Percentiles rank a stretch among this genome's conserved stretches.
phyloP scores from a whole-genome alignment of 2,113 vertebrate species.

The Thymallus thymallus region DNA sequence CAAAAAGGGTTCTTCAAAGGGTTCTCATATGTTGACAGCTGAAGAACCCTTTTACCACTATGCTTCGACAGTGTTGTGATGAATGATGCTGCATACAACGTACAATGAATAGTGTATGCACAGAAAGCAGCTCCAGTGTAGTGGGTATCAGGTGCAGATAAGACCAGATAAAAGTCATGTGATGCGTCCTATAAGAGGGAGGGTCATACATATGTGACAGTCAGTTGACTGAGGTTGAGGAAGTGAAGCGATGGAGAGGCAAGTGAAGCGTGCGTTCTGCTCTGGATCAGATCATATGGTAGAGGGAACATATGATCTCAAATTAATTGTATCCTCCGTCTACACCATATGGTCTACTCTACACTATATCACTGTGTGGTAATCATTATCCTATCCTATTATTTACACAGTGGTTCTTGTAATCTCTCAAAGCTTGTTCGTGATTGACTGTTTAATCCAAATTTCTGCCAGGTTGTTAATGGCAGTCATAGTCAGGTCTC shows the following conservation, averaged over 20 bases:
- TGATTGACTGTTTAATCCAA: neutral
- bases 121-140: neutral
- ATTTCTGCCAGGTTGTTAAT: neutral
- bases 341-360: neutral
- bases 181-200: neutral
- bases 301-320: neutral
- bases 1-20: no score
- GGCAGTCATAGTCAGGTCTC: slow-evolving; percentile 19
- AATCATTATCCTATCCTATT: neutral
- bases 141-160: slow-evolving; percentile 10
- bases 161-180: neutral
- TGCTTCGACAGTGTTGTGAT: neutral
- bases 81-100: neutral
- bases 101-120: neutral
- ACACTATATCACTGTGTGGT: neutral
- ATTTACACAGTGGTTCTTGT: no score
- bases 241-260: neutral
- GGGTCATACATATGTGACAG: neutral
- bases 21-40: no score
- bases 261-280: neutral
- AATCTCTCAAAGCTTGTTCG: neutral
- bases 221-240: neutral
- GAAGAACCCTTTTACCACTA: no score
- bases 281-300: neutral
- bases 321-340: neutral